A percentile compares a stretch with the other conserved stretches of the same genome.
These are phyloP conservation scores for Polyommatus icarus DNA, from an alignment of 2,888 invertebrate genomes.

Conservation along the genomic window DNA sequence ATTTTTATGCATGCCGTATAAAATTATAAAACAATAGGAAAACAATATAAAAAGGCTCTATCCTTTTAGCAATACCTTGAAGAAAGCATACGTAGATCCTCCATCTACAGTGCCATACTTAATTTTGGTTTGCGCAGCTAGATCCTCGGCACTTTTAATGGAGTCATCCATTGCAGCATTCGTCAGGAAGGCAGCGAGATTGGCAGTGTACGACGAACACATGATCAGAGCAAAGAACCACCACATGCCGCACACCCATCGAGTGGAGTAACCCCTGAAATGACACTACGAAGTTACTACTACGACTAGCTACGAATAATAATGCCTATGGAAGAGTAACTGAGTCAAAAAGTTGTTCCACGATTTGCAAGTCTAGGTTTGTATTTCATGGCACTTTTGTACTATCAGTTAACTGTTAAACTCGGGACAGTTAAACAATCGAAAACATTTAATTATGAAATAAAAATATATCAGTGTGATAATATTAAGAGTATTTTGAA, in stretches of 20 bases:
- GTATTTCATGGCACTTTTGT: no score
- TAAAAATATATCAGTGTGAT: no score
- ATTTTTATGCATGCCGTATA: no score
- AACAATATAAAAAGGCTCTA: no score
- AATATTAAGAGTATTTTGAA: no score
- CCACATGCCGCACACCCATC: constrained; percentile 96
- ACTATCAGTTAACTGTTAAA: not conserved
- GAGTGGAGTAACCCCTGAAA: constrained; percentile 91
- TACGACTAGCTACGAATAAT: not conserved
- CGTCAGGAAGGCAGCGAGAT: constrained; percentile 95
- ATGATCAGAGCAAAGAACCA: constrained; percentile 97
- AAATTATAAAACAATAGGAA: no score
- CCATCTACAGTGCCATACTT: constrained; percentile 95
- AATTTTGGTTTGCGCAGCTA: constrained; percentile 96
- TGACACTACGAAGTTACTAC: not conserved
- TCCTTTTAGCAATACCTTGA: no score
- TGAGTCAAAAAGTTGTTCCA: not conserved
- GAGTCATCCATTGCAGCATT: constrained; percentile 93
- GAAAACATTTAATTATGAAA: no score
- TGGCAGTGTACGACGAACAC: constrained; percentile 97
- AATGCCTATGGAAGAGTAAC: not conserved
- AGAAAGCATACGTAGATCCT: constrained; percentile 95
- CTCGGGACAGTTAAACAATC: no score
- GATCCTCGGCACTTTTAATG: constrained; percentile 94
- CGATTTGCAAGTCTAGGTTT: no score